Percentiles rank a stretch among this genome's conserved stretches.
These are phyloP conservation scores for Lucifuga dentata DNA, from an alignment of 2,113 vertebrate genomes.

Conservation along the genomic window DNA sequence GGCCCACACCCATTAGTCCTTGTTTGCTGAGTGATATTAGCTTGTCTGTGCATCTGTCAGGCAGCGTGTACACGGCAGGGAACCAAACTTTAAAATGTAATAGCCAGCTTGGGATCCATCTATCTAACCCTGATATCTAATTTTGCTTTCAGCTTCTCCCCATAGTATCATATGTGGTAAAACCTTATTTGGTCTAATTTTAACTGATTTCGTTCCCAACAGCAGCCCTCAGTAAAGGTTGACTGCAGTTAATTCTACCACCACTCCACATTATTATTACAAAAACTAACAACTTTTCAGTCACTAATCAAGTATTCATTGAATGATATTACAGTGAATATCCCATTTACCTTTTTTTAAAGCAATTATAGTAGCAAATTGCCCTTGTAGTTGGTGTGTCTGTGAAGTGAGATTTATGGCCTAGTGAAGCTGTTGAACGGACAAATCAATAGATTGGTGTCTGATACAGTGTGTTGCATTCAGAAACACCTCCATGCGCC, in stretches of 20 bases:
- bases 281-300: constrained; percentile 27
- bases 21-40: constrained; percentile 46
- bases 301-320: constrained; percentile 15
- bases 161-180: constrained; percentile 35
- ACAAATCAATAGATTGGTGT: constrained; percentile 74
- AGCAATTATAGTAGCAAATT: constrained; percentile 59
- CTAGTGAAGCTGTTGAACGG: constrained; percentile 61
- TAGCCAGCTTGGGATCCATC: constrained; percentile 21
- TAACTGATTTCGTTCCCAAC: constrained; percentile 55
- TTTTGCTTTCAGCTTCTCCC: constrained; percentile 32
- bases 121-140: constrained; percentile 24
- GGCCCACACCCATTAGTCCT: constrained; percentile 11
- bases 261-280: constrained; percentile 15
- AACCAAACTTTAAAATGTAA: constrained; percentile 35
- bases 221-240: constrained; percentile 35
- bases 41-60: constrained; percentile 22
- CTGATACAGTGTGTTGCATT: constrained; percentile 65
- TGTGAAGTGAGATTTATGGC: constrained; percentile 72
- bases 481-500: constrained; percentile 54
- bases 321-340: constrained; percentile 31
- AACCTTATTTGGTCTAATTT: constrained; percentile 59
- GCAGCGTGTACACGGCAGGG: constrained; percentile 28
- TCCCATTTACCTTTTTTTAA: constrained; percentile 34
- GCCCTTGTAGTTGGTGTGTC: constrained; percentile 48
- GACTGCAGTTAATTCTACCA: constrained; percentile 55